Percentiles rank a stretch among this genome's conserved stretches.
Conservation (phyloP, 2,113 vertebrate species). For the Sitta europaea region DNA sequence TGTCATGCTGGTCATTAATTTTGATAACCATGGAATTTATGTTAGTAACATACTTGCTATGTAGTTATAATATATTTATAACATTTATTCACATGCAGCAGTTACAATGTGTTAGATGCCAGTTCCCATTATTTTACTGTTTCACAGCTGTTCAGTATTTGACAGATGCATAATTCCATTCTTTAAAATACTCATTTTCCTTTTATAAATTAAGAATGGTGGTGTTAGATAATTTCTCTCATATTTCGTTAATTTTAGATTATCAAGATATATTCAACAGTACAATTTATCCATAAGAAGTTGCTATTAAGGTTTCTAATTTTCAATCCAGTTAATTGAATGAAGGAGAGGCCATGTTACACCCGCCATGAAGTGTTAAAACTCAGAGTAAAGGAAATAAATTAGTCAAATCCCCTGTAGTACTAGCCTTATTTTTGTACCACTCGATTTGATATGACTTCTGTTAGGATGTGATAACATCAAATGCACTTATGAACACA, state of each 20-base stretch:
- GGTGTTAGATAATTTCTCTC: not conserved
- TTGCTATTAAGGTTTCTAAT: not conserved
- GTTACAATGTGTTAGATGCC: not conserved
- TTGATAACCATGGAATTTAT: conserved; percentile 4
- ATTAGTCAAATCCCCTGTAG: not conserved
- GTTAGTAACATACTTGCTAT: not conserved
- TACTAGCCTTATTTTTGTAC: not conserved
- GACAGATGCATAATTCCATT: not conserved
- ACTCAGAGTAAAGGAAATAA: not conserved
- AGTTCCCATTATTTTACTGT: not conserved
- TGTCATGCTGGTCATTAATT: conserved; percentile 39
- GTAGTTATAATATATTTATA: not conserved
- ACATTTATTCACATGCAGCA: not conserved
- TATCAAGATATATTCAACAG: not conserved
- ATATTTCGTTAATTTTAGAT: not conserved
- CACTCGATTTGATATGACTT: not conserved
- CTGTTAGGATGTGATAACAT: not conserved
- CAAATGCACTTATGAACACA: not conserved
- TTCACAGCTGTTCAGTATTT: not conserved
- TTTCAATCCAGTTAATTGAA: not conserved
- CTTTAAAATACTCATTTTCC: not conserved
- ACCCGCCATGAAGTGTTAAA: not conserved
- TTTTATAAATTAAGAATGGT: not conserved
- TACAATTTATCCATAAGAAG: not conserved
- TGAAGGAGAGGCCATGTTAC: not conserved